Evolutionary conservation across 1,140 invertebrate species (phyloP).

Genomic region (Drosophila biarmipes): DNA sequence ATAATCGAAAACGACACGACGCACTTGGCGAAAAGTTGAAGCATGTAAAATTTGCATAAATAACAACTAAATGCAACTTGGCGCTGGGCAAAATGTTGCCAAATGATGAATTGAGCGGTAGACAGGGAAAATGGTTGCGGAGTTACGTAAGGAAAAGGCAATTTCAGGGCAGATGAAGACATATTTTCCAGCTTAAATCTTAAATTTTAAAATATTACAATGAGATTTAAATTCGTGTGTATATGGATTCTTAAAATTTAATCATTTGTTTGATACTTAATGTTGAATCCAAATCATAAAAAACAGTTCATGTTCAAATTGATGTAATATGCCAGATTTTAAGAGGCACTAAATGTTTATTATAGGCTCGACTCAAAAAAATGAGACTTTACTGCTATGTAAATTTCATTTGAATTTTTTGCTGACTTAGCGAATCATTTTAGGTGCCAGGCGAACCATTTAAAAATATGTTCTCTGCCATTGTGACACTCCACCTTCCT

Average conservation of each 20-base stretch:
- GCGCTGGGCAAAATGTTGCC: constrained; percentile 70
- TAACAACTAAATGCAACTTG: constrained; percentile 83
- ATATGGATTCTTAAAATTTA: too few species aligned
- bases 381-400: background rate
- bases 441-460: constrained; percentile 1
- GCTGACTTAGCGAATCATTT: background rate
- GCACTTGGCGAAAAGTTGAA: constrained; percentile 79
- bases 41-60: constrained; percentile 83
- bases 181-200: background rate
- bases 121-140: constrained; percentile 1
- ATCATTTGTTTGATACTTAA: too few species aligned
- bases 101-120: constrained; percentile 67
- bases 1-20: constrained; percentile 82
- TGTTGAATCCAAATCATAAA: too few species aligned
- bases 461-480: constrained; percentile 19
- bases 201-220: too few species aligned
- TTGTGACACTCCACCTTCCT: constrained; percentile 14
- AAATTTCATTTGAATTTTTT: background rate
- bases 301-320: too few species aligned
- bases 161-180: constrained; percentile 4
- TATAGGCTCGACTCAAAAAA: too few species aligned
- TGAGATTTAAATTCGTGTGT: background rate
- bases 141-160: background rate
- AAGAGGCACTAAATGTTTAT: too few species aligned
- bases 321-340: too few species aligned